Evolutionary conservation across 2,797 vertebrate species (phyloP).

Genomic region (Gobio occitaniae): DNA sequence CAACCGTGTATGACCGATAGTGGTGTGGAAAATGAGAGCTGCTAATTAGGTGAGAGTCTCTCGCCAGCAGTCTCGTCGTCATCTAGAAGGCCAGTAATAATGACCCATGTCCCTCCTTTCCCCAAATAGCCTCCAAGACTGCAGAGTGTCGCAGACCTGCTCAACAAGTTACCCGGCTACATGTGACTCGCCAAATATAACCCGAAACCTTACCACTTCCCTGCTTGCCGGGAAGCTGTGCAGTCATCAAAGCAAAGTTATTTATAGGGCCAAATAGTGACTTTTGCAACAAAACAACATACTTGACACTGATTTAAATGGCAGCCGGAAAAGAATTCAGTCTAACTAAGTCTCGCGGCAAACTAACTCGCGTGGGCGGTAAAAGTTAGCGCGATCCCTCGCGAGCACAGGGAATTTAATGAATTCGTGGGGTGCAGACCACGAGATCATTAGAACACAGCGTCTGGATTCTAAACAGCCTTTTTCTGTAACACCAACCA

Average conservation of each 20-base stretch:
- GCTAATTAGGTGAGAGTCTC: slow-evolving; percentile 77
- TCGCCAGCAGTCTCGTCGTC: slow-evolving; percentile 67
- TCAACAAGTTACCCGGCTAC: slow-evolving; percentile 73
- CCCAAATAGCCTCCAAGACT: slow-evolving; percentile 72
- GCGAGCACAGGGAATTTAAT: slow-evolving; percentile 38
- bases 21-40: slow-evolving; percentile 65
- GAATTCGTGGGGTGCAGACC: slow-evolving; percentile 57
- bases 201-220: slow-evolving; percentile 77
- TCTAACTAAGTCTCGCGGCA: not conserved
- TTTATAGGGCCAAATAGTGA: slow-evolving; percentile 73
- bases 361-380: slow-evolving; percentile 20
- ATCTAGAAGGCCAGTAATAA: slow-evolving; percentile 68
- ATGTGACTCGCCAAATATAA: slow-evolving; percentile 82
- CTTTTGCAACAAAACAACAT: slow-evolving; percentile 73
- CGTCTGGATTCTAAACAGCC: slow-evolving; percentile 30
- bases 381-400: slow-evolving; percentile 38
- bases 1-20: slow-evolving; percentile 57
- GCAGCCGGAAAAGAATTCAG: slow-evolving; percentile 37
- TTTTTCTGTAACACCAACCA: slow-evolving; percentile 59
- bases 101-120: slow-evolving; percentile 69
- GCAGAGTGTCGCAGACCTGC: slow-evolving; percentile 69
- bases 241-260: slow-evolving; percentile 75
- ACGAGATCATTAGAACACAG: slow-evolving; percentile 63
- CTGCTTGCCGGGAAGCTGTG: slow-evolving; percentile 72
- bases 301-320: slow-evolving; percentile 54